Evolutionary conservation across 2,888 invertebrate species (phyloP).

Genomic region (Lepas anatifera): DNA sequence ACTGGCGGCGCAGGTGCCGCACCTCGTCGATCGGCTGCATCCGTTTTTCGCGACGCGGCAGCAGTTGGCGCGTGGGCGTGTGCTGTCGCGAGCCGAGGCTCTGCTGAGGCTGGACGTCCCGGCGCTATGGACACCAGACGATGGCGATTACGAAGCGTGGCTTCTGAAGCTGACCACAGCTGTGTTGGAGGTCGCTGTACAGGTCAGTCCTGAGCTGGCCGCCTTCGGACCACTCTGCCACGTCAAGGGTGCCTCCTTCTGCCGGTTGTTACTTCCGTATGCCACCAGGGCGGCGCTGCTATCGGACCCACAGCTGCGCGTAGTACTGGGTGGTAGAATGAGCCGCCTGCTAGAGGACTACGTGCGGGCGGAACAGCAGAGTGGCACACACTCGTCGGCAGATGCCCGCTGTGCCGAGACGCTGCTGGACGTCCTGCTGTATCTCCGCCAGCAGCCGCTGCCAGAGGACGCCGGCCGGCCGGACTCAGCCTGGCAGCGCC

Average conservation of each 20-base stretch:
- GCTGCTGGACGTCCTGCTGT: background rate
- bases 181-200: background rate
- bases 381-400: background rate
- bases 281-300: background rate
- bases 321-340: background rate
- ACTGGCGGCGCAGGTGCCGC: background rate
- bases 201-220: background rate
- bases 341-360: background rate
- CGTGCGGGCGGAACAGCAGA: background rate
- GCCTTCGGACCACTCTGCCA: background rate
- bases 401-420: background rate
- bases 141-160: background rate
- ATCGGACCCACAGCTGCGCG: background rate
- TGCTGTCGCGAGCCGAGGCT: background rate
- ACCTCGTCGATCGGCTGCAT: background rate
- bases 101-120: background rate
- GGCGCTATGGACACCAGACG: background rate
- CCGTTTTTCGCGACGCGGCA: background rate
- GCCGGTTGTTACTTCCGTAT: background rate
- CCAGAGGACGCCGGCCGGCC: background rate
- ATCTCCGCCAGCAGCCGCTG: constrained; percentile 3
- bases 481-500: background rate
- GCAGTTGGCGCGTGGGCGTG: background rate
- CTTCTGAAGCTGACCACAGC: background rate
- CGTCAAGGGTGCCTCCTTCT: background rate